Evolutionary conservation across 1,140 invertebrate species (phyloP), one percentile per base, ranked within the genome.

Genomic region (Leptopilina boulardi): DNA sequence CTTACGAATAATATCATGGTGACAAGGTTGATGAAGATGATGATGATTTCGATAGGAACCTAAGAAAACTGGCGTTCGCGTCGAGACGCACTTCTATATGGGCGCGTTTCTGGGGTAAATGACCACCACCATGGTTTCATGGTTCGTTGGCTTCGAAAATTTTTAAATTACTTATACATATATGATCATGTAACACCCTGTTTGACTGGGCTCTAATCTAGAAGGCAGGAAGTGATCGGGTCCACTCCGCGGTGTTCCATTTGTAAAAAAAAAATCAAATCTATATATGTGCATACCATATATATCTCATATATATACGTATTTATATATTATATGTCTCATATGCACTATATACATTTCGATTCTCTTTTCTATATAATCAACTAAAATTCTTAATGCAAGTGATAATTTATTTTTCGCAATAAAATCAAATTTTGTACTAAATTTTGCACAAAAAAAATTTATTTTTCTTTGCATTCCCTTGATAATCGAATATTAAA

Each of bases 51-150:
- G 75, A 80, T 82, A 84, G 80, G 82, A 85, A 82, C 82, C 81
- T 83, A 84, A 82, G 80, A 82, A 88, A 90, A 91, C 90, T 91
- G 89, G 78, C 84, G 41, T 51, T 77, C 73, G 79, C 70, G 83
- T 86, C 75, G 80, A 82, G 82, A 85, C 74, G 85, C 89, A 87
- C 89, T 89, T 90, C 88, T 91, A 90, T 91, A 91, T 89, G 89
- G 86, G 82, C 59, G 23, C 10, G 56, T 66, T 66, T 23, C 89
- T 85, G 54, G 77, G 80, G 81, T 81, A 79, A 83, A 82, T 79
- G 81, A 77, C 85, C 82, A 85, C 85, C 85, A 84, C 83, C 85
- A 82, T 82, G 75, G 75, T 83, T 83, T 84, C 80, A 83, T 81
- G 83, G 78, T 75, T 82, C 44, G 74, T 70, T 80, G 81, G 80